Conservation (phyloP, 1,140 invertebrate species). For the Aphelenchoides besseyi region DNA sequence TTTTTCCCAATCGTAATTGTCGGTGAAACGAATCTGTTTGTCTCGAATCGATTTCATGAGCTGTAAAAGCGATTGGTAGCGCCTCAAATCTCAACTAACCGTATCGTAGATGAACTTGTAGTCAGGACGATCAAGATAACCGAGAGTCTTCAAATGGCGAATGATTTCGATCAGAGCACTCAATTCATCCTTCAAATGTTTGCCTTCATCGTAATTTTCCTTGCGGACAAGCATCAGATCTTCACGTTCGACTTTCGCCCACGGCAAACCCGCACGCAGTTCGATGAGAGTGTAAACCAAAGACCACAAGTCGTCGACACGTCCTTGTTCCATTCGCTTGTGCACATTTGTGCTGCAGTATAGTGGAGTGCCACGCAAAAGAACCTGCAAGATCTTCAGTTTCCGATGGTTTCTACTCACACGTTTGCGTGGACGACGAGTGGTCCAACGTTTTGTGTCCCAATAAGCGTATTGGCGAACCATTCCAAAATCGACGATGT, state of each 20-base stretch:
- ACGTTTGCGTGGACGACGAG: constrained; percentile 26
- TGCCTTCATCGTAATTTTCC: constrained; percentile 23
- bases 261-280: constrained; percentile 48
- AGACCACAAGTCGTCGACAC: constrained; percentile 53
- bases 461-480: constrained; percentile 8
- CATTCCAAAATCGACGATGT: constrained; percentile 55
- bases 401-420: no score
- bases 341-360: constrained; percentile 51
- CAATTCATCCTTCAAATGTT: constrained; percentile 34
- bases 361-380: constrained; percentile 50
- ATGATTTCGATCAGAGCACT: constrained; percentile 38
- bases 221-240: constrained; percentile 35
- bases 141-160: constrained; percentile 39
- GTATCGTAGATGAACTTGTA: constrained; percentile 43
- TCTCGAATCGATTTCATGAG: not conserved
- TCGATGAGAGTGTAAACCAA: constrained; percentile 57
- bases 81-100: not conserved
- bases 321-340: constrained; percentile 48
- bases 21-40: not conserved
- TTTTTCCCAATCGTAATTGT: not conserved
- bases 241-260: constrained; percentile 40
- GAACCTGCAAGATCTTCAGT: no score
- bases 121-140: constrained; percentile 45
- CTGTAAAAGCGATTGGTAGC: not conserved
- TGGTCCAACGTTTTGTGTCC: constrained; percentile 21